Conservation (phyloP, 2,797 vertebrate species). For the Prunella strophiata region DNA sequence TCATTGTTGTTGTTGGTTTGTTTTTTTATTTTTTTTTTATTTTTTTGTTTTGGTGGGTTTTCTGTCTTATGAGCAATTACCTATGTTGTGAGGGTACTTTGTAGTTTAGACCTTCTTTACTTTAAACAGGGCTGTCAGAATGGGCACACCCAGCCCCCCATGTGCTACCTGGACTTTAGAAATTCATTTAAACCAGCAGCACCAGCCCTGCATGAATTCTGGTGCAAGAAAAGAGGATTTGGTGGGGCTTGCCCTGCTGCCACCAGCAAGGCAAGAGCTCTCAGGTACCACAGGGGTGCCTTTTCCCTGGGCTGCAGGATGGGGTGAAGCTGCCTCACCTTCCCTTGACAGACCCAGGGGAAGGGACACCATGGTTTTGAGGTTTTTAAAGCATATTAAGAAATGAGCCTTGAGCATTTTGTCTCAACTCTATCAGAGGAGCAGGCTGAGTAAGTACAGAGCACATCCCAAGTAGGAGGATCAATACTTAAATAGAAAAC, state of each 20-base stretch:
- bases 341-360: background rate
- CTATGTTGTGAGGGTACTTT: background rate
- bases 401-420: background rate
- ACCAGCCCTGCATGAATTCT: background rate
- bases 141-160: background rate
- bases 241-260: background rate
- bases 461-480: background rate
- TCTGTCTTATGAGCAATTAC: background rate
- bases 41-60: background rate
- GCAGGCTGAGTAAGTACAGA: background rate
- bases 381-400: background rate
- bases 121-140: background rate
- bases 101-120: background rate
- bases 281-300: background rate
- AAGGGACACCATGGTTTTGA: background rate
- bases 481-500: background rate
- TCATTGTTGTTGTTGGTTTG: background rate
- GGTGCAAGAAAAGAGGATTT: background rate
- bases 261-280: background rate
- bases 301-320: background rate
- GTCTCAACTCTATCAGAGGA: background rate
- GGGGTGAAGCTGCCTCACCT: background rate
- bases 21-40: background rate
- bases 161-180: background rate
- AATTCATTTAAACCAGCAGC: background rate